A percentile compares a stretch with the other conserved stretches of the same genome.
These are phyloP conservation scores for Drosophila carrolli DNA, from an alignment of 1,140 invertebrate species.

Conservation along the genomic window DNA sequence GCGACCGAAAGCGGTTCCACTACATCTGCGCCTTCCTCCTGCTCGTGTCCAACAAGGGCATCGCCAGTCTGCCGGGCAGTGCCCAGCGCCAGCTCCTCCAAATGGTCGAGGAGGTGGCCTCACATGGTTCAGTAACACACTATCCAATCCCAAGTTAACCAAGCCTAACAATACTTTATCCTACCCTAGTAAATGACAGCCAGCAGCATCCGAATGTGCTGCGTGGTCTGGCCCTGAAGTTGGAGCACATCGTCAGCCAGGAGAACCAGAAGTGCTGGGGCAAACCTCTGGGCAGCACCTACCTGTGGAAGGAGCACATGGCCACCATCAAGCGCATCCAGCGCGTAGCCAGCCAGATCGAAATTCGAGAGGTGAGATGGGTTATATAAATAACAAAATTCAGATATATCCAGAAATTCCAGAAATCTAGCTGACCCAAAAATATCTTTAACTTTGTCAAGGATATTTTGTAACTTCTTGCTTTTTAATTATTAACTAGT, in stretches of 20 bases:
- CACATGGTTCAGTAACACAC: constrained; percentile 91
- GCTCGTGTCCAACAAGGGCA: constrained; percentile 92
- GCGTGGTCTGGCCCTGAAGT: constrained; percentile 90
- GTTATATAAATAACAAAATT: no score
- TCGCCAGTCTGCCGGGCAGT: constrained; percentile 93
- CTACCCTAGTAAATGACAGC: constrained; percentile 90
- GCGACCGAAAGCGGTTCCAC: constrained; percentile 97
- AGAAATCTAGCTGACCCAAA: no score
- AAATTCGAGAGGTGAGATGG: constrained; percentile 89
- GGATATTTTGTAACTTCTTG: no score
- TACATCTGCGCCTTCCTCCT: constrained; percentile 97
- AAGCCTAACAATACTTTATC: background rate
- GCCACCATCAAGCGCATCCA: constrained; percentile 93
- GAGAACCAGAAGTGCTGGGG: constrained; percentile 92
- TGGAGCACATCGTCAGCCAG: constrained; percentile 89
- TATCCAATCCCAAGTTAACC: constrained; percentile 72
- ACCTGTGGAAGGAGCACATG: constrained; percentile 95
- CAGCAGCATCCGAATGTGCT: constrained; percentile 95
- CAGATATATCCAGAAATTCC: no score
- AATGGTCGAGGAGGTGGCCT: constrained; percentile 97
- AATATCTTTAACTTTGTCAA: no score
- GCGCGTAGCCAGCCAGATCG: constrained; percentile 91
- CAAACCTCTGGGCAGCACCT: constrained; percentile 93
- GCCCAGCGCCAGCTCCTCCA: constrained; percentile 96
- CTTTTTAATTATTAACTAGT: no score